These are phyloP conservation scores for Sakesphorus luctuosus DNA, from an alignment of 2,113 vertebrate genomes.

Conservation along the genomic window DNA sequence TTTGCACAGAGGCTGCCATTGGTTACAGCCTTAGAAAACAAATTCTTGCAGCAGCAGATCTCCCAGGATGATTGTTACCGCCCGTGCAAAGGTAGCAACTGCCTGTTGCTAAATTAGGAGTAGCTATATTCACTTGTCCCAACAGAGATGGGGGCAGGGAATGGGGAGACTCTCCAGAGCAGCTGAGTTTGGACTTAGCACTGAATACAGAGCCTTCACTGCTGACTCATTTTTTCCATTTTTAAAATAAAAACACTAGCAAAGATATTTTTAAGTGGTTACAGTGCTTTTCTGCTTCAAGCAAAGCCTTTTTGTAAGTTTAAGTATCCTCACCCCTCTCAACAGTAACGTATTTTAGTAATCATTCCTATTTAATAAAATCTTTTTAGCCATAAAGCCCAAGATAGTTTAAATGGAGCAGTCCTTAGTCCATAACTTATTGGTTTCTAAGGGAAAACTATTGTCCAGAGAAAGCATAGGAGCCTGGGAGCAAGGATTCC, in stretches of 20 bases:
- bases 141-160: not conserved
- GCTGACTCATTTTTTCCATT: conserved; percentile 67
- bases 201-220: conserved; percentile 16
- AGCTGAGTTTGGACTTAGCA: conserved; percentile 38
- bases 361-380: conserved; percentile 16
- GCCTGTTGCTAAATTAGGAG: conserved; percentile 36
- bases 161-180: conserved; percentile 28
- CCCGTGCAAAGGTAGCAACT: not conserved
- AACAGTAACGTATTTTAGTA: not conserved
- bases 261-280: conserved; percentile 46
- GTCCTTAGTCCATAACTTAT: conserved; percentile 9
- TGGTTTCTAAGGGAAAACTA: conserved; percentile 36
- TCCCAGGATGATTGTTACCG: not conserved
- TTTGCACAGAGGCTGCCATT: not conserved
- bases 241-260: conserved; percentile 63
- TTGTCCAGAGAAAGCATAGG: not conserved
- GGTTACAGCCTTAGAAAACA: not conserved
- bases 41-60: not conserved
- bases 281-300: conserved; percentile 42
- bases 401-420: not conserved
- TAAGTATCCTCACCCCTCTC: not conserved
- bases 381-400: not conserved
- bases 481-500: conserved; percentile 28
- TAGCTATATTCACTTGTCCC: not conserved
- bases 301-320: conserved; percentile 14